These are phyloP conservation scores for Volucella bombylans DNA, from an alignment of 2,888 invertebrate species.

Conservation along the genomic window DNA sequence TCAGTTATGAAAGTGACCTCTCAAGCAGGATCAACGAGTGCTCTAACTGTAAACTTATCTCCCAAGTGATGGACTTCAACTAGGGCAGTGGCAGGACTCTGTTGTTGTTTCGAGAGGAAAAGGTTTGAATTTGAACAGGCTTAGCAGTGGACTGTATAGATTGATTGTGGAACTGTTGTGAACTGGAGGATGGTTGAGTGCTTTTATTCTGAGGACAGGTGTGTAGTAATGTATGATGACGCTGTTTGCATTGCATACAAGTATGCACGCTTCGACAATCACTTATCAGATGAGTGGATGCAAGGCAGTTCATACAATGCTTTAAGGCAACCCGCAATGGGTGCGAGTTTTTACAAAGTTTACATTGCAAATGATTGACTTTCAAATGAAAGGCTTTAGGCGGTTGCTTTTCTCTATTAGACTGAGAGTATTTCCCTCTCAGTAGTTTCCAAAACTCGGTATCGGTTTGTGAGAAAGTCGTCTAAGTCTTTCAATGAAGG, in stretches of 20 bases:
- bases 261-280: conserved; percentile 15
- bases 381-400: conserved; percentile 16
- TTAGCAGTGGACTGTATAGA: too few species aligned
- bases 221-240: conserved; percentile 9
- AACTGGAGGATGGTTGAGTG: not conserved
- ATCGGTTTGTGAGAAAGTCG: not conserved
- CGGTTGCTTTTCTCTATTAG: not conserved
- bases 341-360: conserved; percentile 8
- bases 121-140: too few species aligned
- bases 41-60: too few species aligned
- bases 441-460: not conserved
- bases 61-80: too few species aligned
- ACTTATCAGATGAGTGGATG: conserved; percentile 2
- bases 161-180: too few species aligned
- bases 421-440: not conserved
- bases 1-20: too few species aligned
- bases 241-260: conserved; percentile 8
- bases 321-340: conserved; percentile 4
- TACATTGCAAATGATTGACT: conserved; percentile 1
- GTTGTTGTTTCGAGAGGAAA: too few species aligned
- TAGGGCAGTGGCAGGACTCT: too few species aligned
- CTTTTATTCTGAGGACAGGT: not conserved
- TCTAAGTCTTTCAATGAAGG: too few species aligned
- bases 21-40: too few species aligned
- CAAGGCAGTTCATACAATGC: conserved; percentile 12